Conservation (phyloP, 2,888 invertebrate species). For the Eristalinus sepulchralis region DNA sequence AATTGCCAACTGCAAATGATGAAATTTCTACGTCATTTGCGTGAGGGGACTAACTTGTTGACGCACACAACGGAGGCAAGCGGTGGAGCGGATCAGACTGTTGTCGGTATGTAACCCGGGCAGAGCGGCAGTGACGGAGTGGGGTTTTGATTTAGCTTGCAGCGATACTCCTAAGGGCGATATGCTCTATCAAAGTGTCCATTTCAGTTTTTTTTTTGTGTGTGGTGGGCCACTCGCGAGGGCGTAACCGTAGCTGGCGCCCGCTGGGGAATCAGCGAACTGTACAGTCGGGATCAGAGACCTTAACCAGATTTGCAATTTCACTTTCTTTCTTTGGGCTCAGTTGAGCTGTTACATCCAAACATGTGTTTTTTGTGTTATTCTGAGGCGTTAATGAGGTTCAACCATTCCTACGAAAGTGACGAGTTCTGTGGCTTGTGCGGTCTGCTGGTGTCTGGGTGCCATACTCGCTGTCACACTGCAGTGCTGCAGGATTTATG, state of each 20-base stretch:
- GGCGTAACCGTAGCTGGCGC: background rate
- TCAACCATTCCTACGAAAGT: conserved; percentile 55
- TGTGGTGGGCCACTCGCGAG: background rate
- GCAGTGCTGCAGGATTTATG: conserved; percentile 47
- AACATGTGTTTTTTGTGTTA: conserved; percentile 22
- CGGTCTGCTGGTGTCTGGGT: conserved; percentile 41
- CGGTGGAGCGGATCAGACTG: conserved; percentile 61
- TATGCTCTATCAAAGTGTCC: conserved; percentile 48
- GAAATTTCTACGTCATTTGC: conserved; percentile 68
- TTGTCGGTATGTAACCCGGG: conserved; percentile 17
- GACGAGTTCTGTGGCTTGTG: conserved; percentile 31
- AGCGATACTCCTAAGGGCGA: conserved; percentile 36
- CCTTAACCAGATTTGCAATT: conserved; percentile 37
- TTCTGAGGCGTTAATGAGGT: conserved; percentile 61
- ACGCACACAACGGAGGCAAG: background rate
- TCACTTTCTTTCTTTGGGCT: conserved; percentile 56
- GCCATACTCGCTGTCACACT: conserved; percentile 29
- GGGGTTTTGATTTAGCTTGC: conserved; percentile 11
- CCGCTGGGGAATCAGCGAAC: conserved; percentile 51
- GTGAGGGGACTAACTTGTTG: background rate
- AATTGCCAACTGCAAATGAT: conserved; percentile 40
- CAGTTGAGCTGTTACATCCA: background rate
- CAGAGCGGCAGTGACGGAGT: background rate
- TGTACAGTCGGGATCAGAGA: conserved; percentile 58
- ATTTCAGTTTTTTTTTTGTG: background rate